A percentile compares a stretch with the other conserved stretches of the same genome.
Evolutionary conservation across 2,113 vertebrate species (phyloP).

Genomic region (Pluvianellus socialis): DNA sequence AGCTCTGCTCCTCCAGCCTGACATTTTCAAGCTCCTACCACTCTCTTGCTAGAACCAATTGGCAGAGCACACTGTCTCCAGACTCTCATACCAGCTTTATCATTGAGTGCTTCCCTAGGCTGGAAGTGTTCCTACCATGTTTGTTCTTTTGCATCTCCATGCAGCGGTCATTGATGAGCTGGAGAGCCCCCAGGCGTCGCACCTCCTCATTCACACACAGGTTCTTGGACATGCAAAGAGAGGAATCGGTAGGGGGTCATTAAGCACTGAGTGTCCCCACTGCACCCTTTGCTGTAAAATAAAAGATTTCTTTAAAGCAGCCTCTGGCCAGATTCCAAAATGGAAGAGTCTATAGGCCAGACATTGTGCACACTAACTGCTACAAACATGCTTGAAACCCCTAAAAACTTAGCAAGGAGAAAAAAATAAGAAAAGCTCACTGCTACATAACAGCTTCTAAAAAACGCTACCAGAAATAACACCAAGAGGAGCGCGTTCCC

Average conservation of each 20-base stretch:
- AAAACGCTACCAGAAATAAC: background rate
- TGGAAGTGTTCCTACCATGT: constrained; percentile 71
- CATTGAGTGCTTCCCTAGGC: background rate
- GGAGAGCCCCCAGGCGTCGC: constrained; percentile 77
- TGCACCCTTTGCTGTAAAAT: background rate
- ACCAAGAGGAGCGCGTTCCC: background rate
- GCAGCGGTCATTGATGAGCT: constrained; percentile 93
- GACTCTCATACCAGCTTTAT: background rate
- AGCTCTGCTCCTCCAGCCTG: background rate
- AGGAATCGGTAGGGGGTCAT: background rate
- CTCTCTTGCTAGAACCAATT: background rate
- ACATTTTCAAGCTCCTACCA: background rate
- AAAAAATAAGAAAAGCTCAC: background rate
- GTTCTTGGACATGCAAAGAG: constrained; percentile 74
- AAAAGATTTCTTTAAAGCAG: background rate
- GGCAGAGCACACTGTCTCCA: background rate
- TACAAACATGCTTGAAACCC: background rate
- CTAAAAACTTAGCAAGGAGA: background rate
- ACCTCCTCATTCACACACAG: constrained; percentile 93
- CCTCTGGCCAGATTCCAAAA: background rate
- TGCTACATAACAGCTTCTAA: background rate
- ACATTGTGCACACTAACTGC: background rate
- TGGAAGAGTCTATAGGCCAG: background rate
- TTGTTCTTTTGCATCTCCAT: constrained; percentile 94
- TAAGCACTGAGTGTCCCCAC: background rate